Evolutionary conservation across 2,888 invertebrate species (phyloP).

Genomic region (Melieria crassipennis): DNA sequence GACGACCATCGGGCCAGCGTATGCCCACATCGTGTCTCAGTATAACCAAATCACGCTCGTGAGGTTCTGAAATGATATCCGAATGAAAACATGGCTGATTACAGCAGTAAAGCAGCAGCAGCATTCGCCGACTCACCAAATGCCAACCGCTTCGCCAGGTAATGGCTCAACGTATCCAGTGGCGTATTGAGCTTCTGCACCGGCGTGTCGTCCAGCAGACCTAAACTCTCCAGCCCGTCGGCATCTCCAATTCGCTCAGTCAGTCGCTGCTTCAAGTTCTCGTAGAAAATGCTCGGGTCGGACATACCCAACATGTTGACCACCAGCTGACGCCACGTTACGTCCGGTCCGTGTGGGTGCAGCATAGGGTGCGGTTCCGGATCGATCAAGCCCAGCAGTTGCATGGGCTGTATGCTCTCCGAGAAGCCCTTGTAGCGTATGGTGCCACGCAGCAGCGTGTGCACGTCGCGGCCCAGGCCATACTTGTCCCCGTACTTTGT

Average conservation of each 20-base stretch:
- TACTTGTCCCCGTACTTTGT: slow-evolving; percentile 88
- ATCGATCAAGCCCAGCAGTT: slow-evolving; percentile 88
- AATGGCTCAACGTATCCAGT: slow-evolving; percentile 91
- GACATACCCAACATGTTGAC: slow-evolving; percentile 86
- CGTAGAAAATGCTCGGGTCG: slow-evolving; percentile 89
- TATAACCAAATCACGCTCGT: slow-evolving; percentile 93
- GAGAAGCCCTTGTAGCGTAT: slow-evolving; percentile 92
- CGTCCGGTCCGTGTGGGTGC: slow-evolving; percentile 95
- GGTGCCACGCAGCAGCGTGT: slow-evolving; percentile 93
- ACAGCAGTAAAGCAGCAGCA: neutral
- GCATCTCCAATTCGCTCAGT: slow-evolving; percentile 82
- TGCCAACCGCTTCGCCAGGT: slow-evolving; percentile 81
- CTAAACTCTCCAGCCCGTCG: slow-evolving; percentile 84
- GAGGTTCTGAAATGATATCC: slow-evolving; percentile 68
- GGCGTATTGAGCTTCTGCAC: slow-evolving; percentile 88
- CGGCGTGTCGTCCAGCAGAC: slow-evolving; percentile 83
- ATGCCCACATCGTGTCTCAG: slow-evolving; percentile 93
- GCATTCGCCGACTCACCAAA: slow-evolving; percentile 69
- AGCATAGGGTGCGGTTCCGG: slow-evolving; percentile 86
- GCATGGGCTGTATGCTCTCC: slow-evolving; percentile 86
- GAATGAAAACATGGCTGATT: neutral
- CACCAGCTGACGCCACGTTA: slow-evolving; percentile 93
- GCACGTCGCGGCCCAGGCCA: slow-evolving; percentile 83
- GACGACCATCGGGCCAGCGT: slow-evolving; percentile 86
- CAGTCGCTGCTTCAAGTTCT: slow-evolving; percentile 87